Evolutionary conservation across 2,113 vertebrate genomes (phyloP).

Genomic region (Potamarius usumacintae): DNA sequence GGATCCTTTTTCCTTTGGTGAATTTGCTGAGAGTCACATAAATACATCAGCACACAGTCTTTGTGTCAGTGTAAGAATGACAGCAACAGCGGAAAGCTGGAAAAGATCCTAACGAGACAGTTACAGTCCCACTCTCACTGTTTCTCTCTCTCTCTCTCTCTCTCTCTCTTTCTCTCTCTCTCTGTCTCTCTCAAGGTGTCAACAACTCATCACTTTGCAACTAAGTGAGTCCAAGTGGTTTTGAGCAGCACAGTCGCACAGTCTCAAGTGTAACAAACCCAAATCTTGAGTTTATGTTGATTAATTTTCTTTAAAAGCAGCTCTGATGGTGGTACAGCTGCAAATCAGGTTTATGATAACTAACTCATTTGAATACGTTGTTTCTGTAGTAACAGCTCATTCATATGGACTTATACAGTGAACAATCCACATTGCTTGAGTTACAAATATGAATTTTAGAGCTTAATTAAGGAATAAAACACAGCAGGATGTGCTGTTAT

Average conservation of each 20-base stretch:
- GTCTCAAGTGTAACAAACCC: neutral
- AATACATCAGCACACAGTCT: constrained; percentile 34
- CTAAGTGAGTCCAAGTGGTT: neutral
- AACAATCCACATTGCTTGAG: neutral
- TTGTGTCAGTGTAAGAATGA: constrained; percentile 37
- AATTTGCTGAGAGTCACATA: constrained; percentile 32
- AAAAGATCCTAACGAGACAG: constrained; percentile 35
- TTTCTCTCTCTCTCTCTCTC: constrained; percentile 51
- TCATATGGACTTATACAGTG: neutral
- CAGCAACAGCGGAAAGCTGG: constrained; percentile 35
- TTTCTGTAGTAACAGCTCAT: neutral
- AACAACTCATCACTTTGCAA: constrained; percentile 18
- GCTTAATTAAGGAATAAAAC: neutral
- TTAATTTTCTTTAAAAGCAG: constrained; percentile 16
- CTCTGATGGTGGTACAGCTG: constrained; percentile 2
- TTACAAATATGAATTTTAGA: neutral
- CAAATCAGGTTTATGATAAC: neutral
- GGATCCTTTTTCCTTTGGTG: constrained; percentile 15
- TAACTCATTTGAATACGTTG: neutral
- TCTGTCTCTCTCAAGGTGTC: constrained; percentile 32
- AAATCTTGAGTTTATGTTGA: neutral
- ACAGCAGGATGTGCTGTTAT: neutral
- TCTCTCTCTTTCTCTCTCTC: constrained; percentile 40
- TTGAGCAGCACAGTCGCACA: neutral
- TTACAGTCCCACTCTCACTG: constrained; percentile 41